phyloP scores from a whole-genome alignment of 1,140 invertebrate genomes.

The Ptiloglossa arizonensis region DNA sequence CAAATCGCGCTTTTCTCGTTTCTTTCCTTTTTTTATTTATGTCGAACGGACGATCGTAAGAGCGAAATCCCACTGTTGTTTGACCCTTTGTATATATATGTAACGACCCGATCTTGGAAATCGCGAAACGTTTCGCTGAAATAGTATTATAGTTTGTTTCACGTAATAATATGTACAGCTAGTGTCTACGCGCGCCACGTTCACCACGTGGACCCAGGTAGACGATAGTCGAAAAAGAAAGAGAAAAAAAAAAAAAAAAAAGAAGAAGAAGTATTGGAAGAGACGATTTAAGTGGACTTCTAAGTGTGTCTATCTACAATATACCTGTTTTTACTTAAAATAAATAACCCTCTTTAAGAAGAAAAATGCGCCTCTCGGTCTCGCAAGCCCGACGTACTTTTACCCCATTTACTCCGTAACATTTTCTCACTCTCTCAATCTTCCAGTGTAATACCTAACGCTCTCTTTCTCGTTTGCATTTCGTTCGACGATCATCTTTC shows the following conservation, averaged over 20 bases:
- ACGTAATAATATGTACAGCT: conserved; percentile 61
- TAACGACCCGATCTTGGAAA: conserved; percentile 32
- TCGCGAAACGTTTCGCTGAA: conserved; percentile 41
- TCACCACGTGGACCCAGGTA: conserved; percentile 31
- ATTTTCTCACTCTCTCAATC: not conserved
- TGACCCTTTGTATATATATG: conserved; percentile 50
- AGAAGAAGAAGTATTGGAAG: conserved; percentile 58
- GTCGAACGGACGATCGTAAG: conserved; percentile 34
- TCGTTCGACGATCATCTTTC: conserved; percentile 46
- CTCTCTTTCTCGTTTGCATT: conserved; percentile 23
- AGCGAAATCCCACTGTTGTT: conserved; percentile 29
- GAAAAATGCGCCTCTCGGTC: conserved; percentile 61
- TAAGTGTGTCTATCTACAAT: conserved; percentile 56
- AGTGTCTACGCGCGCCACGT: conserved; percentile 33
- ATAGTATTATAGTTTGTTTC: conserved; percentile 25
- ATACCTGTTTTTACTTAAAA: conserved; percentile 72
- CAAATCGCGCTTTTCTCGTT: conserved; percentile 7
- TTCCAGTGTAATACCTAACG: not conserved
- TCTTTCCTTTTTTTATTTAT: conserved; percentile 57
- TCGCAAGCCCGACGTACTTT: conserved; percentile 20
- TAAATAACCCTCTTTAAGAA: conserved; percentile 69
- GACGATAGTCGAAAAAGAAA: conserved; percentile 59
- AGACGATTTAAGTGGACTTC: conserved; percentile 61
- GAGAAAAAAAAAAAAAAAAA: conserved; percentile 49
- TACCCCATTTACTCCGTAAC: not conserved